Evolutionary conservation across 2,113 vertebrate genomes (phyloP), one percentile per base, ranked within the genome.

Genomic region (Gavialis gangeticus): DNA sequence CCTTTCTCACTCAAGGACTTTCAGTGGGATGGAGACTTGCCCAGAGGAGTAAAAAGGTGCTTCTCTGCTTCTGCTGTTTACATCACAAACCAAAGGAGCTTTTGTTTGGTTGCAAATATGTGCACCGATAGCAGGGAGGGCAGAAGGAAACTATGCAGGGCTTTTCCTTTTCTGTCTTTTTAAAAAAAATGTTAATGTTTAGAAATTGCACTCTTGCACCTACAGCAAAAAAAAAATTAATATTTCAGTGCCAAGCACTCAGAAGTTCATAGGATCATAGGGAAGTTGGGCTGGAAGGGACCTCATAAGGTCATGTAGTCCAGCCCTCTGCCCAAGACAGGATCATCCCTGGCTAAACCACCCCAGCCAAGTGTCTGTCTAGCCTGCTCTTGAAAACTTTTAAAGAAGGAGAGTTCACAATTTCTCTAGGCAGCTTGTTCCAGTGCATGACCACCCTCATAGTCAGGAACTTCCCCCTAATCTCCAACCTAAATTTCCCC

Each of bases 1-100:
- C 25, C 0, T 0, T 58, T 62, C 54, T 89, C 25, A 69, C 27
- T 84, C 88, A 79, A 93, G 91, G 89, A 69, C 86, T 91, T 94
- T 73, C n/a, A 69, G 2, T 34, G 16, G 22, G 55, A 77, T 28
- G 19, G 55, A 28, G 34, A n/a, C 81, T 59, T 71, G 60, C 7
- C 76, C 75, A 37, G 76, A 27, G 60, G 85, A 77, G 82, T 86
- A 87, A 93, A 93, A 88, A 86, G 66, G 82, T 82, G 92, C 93
- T 97, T 93, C 85, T 92, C 66, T 88, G 63, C 78, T 88, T 84
- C 82, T 93, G 95, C 96, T 97, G 95, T 97, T 97, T 96, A 96
- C 94, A 95, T 63, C 67, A 78, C 93, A 97, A 95, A 97, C 85
- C 92, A 24, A 62, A 0, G 12, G 92, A 34, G 62, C 88, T 67